These are phyloP conservation scores for Anodontia alba DNA, from an alignment of 2,888 invertebrate species.

Conservation along the genomic window DNA sequence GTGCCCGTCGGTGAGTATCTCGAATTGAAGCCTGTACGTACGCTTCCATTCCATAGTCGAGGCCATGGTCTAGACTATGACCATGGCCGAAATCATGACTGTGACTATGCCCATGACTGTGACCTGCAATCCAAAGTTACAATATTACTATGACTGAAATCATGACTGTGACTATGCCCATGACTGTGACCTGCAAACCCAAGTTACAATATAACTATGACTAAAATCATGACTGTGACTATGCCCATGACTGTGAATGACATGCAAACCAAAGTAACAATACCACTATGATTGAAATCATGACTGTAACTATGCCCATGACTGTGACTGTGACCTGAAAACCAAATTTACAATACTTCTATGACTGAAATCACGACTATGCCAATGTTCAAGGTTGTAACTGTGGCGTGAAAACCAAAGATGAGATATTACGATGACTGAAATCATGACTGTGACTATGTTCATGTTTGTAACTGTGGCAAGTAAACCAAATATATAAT, in stretches of 20 bases:
- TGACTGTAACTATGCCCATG: not conserved
- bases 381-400: too few species aligned
- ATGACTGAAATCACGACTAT: too few species aligned
- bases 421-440: not conserved
- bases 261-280: too few species aligned
- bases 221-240: not conserved
- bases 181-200: not conserved
- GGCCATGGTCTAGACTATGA: not conserved
- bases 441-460: too few species aligned
- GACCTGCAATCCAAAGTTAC: too few species aligned
- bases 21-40: not conserved
- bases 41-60: not conserved
- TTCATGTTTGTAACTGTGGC: not conserved
- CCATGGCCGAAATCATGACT: not conserved
- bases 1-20: conserved; percentile 7
- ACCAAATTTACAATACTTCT: too few species aligned
- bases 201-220: not conserved
- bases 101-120: not conserved
- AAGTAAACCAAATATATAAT: too few species aligned
- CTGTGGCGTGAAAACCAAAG: too few species aligned
- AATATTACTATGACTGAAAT: not conserved
- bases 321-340: not conserved
- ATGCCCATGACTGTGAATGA: not conserved
- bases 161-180: not conserved
- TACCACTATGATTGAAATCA: not conserved